phyloP scores from a whole-genome alignment of 2,113 vertebrate species.

The Psittacula cyanocephala region DNA sequence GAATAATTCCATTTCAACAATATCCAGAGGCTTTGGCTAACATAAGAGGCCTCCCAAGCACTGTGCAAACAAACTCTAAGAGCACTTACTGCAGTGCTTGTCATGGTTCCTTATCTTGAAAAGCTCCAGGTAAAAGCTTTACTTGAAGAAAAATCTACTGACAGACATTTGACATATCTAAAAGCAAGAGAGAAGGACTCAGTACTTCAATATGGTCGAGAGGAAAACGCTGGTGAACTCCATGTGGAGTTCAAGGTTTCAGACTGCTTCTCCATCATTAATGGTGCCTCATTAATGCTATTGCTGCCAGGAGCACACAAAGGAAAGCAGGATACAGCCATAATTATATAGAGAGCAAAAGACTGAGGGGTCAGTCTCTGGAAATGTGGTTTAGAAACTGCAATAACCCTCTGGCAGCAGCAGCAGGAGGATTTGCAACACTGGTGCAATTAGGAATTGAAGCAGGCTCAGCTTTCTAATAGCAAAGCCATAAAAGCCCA shows the following conservation, averaged over 20 bases:
- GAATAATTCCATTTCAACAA: neutral
- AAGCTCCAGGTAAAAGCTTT: neutral
- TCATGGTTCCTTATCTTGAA: neutral
- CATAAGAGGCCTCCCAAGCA: neutral
- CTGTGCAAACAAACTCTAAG: slow-evolving; percentile 28
- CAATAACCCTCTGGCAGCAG: neutral
- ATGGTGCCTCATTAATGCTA: neutral
- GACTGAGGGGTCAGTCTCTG: neutral
- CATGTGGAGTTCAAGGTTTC: neutral
- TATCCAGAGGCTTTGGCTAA: neutral
- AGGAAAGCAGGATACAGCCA: neutral
- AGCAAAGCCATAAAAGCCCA: neutral
- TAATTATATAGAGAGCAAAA: neutral
- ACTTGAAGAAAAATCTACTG: neutral
- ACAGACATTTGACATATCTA: neutral
- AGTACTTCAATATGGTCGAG: neutral
- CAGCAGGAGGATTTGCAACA: neutral
- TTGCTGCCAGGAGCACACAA: neutral
- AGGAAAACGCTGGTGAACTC: neutral
- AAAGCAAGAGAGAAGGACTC: neutral
- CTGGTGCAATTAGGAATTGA: neutral
- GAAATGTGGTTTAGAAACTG: neutral
- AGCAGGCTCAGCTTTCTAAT: neutral
- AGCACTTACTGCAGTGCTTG: neutral
- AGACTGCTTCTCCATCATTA: neutral